Evolutionary conservation across 2,888 invertebrate genomes (phyloP), one percentile per base, ranked within the genome.

Genomic region (Cheiracanthium punctorium): DNA sequence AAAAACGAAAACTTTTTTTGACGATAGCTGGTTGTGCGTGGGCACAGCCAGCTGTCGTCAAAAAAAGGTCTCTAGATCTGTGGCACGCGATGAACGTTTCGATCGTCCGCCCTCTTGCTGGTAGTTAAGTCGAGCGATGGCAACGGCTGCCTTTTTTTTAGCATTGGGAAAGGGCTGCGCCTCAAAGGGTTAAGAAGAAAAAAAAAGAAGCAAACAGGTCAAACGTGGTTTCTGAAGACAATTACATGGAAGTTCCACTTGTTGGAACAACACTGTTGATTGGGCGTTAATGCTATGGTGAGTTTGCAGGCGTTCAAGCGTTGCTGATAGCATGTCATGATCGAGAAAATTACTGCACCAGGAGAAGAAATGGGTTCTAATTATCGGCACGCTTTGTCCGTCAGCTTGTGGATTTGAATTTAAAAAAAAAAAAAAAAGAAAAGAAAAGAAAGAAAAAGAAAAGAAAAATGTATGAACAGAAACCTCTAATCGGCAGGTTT

Each of bases 361-460:
- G 24, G 24, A 48, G 17, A 58, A 58, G 17, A 58, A 58, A 17
- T 58, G 24, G 17, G 14, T 10, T 2, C 17, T 48, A 48, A 58
- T 24, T 58, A 24, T 58, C 24, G 24, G 24, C 58, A 58, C 58
- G 24, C 58, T 24, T 58, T 58, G 20, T 48, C 14, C 33, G 32
- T 33, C 33, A 33, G n/a, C 17, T 65, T 37, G 80, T 64, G 64
- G 76, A 67, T 30, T 52, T 10, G 52, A 10, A 52, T n/a, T 17
- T 17, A 5, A 52, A n/a, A n/a, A 52, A 52, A 17, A 5, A 52
- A n/a, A 52, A 17, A 52, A 52, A 52, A 52, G 14, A 52, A 52
- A 52, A 52, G 14, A 52, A 52, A 52, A 52, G 20, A 52, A 52
- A 52, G 14, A 52, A 52, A 52, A n/a, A 52, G 52, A 20, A 37